phyloP scores from a whole-genome alignment of 2,113 vertebrate species.

The Ondatra zibethicus region DNA sequence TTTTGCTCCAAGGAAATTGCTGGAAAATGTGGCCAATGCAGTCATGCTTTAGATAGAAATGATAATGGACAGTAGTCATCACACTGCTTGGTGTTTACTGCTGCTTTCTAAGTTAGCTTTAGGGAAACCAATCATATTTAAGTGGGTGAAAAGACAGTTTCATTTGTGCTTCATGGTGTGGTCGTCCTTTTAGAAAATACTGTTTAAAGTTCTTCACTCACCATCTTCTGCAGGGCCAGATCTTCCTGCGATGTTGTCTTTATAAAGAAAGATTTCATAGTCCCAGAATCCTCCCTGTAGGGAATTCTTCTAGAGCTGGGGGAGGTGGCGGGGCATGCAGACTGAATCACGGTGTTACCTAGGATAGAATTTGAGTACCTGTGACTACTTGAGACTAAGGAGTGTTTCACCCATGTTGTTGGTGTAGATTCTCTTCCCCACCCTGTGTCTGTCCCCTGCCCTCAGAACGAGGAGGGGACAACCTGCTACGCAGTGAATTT shows the following conservation, averaged over 20 bases:
- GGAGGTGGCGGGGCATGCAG: not conserved
- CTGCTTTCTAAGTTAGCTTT: slow-evolving; percentile 51
- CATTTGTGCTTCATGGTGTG: not conserved
- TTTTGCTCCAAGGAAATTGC: not conserved
- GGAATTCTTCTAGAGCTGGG: slow-evolving; percentile 36
- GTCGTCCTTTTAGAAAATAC: slow-evolving; percentile 37
- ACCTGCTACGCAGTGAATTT: not conserved
- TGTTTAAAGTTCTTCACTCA: slow-evolving; percentile 41
- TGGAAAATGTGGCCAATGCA: not conserved
- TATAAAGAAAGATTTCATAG: slow-evolving; percentile 53
- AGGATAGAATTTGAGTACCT: not conserved
- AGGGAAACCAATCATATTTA: not conserved
- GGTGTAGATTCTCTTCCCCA: not conserved
- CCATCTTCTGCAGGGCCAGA: slow-evolving; percentile 1
- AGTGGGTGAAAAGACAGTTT: slow-evolving; percentile 24
- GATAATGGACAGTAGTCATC: not conserved
- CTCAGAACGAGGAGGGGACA: slow-evolving; percentile 17
- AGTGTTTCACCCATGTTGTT: not conserved
- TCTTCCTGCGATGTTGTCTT: slow-evolving; percentile 35
- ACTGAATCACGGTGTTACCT: not conserved
- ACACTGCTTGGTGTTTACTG: not conserved
- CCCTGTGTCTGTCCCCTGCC: not conserved
- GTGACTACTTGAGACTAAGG: not conserved
- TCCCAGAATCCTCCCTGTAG: not conserved
- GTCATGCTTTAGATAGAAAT: not conserved